Base-by-base conservation (phyloP, 2,113 vertebrate genomes). In the Dasypus novemcinctus region DNA sequence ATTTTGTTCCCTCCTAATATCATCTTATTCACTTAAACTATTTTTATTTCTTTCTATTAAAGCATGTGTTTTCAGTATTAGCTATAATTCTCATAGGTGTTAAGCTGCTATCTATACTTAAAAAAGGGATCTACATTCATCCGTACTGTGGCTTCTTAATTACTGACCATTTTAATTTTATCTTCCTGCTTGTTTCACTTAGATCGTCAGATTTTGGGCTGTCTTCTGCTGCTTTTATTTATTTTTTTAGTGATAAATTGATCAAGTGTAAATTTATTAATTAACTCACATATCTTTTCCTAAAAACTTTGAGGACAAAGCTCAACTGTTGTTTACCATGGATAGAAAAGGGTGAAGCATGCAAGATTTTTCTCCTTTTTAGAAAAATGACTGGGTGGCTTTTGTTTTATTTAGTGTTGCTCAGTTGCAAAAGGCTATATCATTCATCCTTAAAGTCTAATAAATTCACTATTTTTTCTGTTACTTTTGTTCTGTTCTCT, bases 401-500 rank as follows among this genome's bases (percentile, higher is more conserved):
- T n/a, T 25, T 23, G 43, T 52, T 52, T 17, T 6, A 0, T 38
- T 8, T 49, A 12, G 59, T 46, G 31, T 54, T 17, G 25, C 38
- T 57, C 54, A 57, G 5, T 57, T 57, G 14, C 8, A 3, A 1
- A 10, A 10, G 17, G 41, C 4, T 4, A 36, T 2, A 10, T 1
- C 13, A 7, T 69, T 54, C 29, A 7, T 38, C 23, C n/a, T 27
- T 15, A 0, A 17, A 1, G 0, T 0, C 38, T 4, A 11, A 33
- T 11, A 23, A 7, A 7, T 9, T 33, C 0, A 8, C 23, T 8
- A 5, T 5, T 2, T 14, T 4, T 17, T 0, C 52, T 0, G 25
- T 5, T 0, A 0, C 31, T 7, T 4, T 3, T 4, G 0, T 10
- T 11, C 54, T 3, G 0, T 12, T 0, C 0, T 1, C 10, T 12